Conservation (phyloP, 2,113 vertebrate species). For the Psophia crepitans region DNA sequence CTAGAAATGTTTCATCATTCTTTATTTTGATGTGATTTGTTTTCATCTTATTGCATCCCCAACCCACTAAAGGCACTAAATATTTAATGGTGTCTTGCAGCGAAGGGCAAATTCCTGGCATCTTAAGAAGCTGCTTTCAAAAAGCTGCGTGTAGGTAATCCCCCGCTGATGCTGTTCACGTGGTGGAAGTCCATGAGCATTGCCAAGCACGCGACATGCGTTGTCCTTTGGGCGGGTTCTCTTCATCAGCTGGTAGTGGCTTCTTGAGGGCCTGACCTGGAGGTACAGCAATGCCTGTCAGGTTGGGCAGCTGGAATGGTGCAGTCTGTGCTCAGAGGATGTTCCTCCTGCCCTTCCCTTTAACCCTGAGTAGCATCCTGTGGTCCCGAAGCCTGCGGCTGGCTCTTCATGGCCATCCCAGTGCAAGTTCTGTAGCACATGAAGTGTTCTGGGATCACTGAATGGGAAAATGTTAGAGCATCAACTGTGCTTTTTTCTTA, state of each 20-base stretch:
- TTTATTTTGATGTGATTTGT: background rate
- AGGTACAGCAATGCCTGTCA: background rate
- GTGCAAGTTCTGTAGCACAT: background rate
- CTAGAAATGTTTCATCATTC: background rate
- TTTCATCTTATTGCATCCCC: background rate
- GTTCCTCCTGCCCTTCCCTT: background rate
- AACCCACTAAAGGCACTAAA: background rate
- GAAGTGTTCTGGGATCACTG: background rate
- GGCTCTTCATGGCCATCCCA: background rate
- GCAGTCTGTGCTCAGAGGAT: rapidly evolving
- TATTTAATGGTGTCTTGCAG: background rate
- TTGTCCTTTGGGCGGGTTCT: background rate
- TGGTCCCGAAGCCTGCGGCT: background rate
- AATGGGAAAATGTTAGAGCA: background rate
- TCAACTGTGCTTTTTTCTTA: background rate
- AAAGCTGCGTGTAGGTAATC: background rate
- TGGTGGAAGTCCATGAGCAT: rapidly evolving
- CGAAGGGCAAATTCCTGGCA: background rate
- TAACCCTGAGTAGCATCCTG: background rate
- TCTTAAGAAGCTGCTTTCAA: background rate
- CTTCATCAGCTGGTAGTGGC: rapidly evolving
- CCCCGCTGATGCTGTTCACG: rapidly evolving
- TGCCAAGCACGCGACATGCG: rapidly evolving
- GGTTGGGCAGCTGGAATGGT: background rate
- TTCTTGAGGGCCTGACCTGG: background rate